Percentiles rank a stretch among this genome's conserved stretches.
Conservation (phyloP, 2,113 vertebrate species). For the Colinus virginianus region DNA sequence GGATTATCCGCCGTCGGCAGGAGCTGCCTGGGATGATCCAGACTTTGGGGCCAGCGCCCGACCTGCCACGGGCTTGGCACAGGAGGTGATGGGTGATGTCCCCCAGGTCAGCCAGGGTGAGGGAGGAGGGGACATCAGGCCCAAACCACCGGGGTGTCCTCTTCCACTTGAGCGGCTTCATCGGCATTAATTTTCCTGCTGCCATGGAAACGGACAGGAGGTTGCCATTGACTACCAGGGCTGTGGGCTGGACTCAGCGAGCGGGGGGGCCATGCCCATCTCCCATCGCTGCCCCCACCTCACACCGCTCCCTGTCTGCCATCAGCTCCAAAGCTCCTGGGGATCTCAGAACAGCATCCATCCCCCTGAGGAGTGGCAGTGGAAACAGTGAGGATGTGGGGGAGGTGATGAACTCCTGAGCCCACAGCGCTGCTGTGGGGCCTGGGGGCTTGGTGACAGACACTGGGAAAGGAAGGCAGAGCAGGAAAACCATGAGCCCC, state of each 20-base stretch:
- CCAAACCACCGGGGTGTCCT: constrained; percentile 1
- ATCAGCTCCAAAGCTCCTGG: background rate
- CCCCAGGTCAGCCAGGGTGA: fast-evolving
- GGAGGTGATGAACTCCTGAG: background rate
- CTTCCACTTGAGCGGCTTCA: background rate
- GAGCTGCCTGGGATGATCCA: background rate
- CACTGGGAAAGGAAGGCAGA: background rate
- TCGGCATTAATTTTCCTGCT: constrained; percentile 26
- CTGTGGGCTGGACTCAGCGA: background rate
- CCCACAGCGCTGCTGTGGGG: background rate
- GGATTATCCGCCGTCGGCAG: fast-evolving
- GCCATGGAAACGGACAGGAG: constrained; percentile 33
- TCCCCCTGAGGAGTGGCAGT: background rate
- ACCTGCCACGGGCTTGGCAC: background rate
- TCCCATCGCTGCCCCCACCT: background rate
- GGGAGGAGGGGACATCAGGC: background rate
- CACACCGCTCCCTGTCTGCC: background rate
- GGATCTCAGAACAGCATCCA: background rate
- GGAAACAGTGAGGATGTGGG: background rate
- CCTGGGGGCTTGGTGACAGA: background rate
- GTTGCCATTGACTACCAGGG: constrained; percentile 42
- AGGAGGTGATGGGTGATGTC: background rate
- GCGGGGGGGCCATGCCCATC: background rate
- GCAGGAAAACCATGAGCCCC: background rate
- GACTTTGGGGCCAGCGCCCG: background rate